These are phyloP conservation scores for Aegypius monachus DNA, from an alignment of 2,113 vertebrate genomes.

Conservation along the genomic window DNA sequence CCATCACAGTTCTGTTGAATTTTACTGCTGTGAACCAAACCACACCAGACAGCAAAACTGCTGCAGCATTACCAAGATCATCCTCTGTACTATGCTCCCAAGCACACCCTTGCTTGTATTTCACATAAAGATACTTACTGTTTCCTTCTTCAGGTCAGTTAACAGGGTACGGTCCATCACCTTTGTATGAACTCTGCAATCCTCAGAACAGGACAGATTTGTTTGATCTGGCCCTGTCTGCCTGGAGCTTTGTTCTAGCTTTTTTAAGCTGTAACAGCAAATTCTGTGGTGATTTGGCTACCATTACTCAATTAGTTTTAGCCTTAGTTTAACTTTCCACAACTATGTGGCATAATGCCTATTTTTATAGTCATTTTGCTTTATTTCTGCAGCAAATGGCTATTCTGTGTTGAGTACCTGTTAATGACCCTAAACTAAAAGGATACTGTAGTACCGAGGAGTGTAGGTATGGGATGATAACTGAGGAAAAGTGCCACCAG, in stretches of 20 bases:
- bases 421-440: not conserved
- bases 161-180: not conserved
- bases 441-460: not conserved
- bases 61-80: not conserved
- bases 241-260: not conserved
- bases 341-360: not conserved
- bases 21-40: not conserved
- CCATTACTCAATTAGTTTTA: not conserved
- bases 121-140: not conserved
- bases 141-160: not conserved
- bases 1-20: not conserved
- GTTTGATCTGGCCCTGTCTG: not conserved
- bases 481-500: not conserved
- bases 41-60: not conserved
- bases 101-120: not conserved
- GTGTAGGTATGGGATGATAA: not conserved
- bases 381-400: not conserved
- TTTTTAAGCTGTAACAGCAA: not conserved
- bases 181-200: not conserved
- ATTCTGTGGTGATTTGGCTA: not conserved
- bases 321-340: not conserved
- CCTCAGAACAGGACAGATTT: not conserved
- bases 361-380: not conserved
- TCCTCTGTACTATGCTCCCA: not conserved
- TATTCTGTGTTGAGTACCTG: not conserved